Conservation (phyloP, 2,113 vertebrate species). For the Strix aluco region DNA sequence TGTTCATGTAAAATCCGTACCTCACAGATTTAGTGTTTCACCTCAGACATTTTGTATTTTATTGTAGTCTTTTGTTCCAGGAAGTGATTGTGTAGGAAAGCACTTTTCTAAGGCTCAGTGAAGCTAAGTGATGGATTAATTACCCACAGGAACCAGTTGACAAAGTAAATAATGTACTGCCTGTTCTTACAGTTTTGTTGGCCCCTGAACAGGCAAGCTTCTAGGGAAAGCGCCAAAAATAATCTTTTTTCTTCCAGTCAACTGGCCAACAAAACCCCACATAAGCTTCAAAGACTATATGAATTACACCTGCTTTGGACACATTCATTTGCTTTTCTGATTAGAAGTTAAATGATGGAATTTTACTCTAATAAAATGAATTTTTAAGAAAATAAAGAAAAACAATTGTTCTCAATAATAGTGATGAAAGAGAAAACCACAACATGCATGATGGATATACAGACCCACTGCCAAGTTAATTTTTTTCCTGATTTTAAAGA, state of each 20-base stretch:
- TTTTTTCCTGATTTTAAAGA: not conserved
- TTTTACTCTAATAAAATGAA: not conserved
- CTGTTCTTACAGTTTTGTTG: not conserved
- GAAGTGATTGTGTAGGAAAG: not conserved
- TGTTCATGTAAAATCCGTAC: not conserved
- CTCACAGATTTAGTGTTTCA: not conserved
- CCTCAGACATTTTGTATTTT: not conserved
- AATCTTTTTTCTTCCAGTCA: not conserved
- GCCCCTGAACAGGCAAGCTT: not conserved
- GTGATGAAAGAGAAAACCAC: not conserved
- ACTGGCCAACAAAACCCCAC: not conserved
- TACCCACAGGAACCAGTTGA: not conserved
- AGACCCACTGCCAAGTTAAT: not conserved
- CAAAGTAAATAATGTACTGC: conserved; percentile 31
- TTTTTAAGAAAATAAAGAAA: not conserved
- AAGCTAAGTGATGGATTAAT: conserved; percentile 33
- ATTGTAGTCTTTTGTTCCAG: not conserved
- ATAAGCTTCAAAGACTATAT: not conserved
- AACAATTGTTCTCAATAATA: not conserved
- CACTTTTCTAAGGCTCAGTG: not conserved
- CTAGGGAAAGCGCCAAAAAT: not conserved
- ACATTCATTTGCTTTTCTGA: not conserved
- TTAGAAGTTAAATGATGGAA: not conserved
- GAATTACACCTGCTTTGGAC: conserved; percentile 15
- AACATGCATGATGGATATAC: not conserved